Conservation (phyloP, 30 jellyfish, hydroid and myxozoan genomes). For the Sanderia malayensis region DNA sequence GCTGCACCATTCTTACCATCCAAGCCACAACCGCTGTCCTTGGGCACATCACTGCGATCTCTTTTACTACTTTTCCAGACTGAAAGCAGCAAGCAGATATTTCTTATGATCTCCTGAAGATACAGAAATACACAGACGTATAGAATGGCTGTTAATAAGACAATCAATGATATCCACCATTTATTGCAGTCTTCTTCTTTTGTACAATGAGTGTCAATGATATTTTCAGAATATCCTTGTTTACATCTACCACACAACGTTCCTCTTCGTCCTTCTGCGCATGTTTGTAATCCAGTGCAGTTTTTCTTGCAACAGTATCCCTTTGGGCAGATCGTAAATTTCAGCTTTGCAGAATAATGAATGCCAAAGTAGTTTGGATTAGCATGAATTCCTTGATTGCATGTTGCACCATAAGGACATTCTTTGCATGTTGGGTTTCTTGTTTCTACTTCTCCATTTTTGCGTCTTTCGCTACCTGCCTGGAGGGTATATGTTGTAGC, state of each 20-base stretch:
- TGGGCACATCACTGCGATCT: background rate
- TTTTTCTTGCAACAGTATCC: slow-evolving; percentile 25
- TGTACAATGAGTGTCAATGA: slow-evolving; percentile 15
- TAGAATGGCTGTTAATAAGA: background rate
- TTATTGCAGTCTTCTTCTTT: background rate
- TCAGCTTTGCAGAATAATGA: background rate
- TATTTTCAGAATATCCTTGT: slow-evolving; percentile 12
- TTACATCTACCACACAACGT: slow-evolving; percentile 39
- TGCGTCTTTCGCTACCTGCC: background rate
- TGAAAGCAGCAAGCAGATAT: background rate
- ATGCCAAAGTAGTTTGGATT: slow-evolving; percentile 17
- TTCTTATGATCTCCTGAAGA: slow-evolving; percentile 1
- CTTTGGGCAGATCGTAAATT: background rate
- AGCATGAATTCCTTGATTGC: background rate
- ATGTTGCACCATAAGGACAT: slow-evolving; percentile 37
- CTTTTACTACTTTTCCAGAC: background rate
- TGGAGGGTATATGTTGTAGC: background rate
- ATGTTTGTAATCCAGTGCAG: slow-evolving; percentile 16
- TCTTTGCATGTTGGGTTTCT: slow-evolving; percentile 7
- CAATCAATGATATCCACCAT: background rate
- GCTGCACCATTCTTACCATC: background rate
- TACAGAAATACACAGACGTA: background rate
- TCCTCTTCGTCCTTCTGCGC: slow-evolving; percentile 22
- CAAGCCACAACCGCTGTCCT: no score
- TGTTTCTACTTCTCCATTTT: background rate